Evolutionary conservation across 92 coral and sea anemone genomes (phyloP), one percentile per base, ranked within the genome.

Genomic region (Hydrozoanthus gracilis): DNA sequence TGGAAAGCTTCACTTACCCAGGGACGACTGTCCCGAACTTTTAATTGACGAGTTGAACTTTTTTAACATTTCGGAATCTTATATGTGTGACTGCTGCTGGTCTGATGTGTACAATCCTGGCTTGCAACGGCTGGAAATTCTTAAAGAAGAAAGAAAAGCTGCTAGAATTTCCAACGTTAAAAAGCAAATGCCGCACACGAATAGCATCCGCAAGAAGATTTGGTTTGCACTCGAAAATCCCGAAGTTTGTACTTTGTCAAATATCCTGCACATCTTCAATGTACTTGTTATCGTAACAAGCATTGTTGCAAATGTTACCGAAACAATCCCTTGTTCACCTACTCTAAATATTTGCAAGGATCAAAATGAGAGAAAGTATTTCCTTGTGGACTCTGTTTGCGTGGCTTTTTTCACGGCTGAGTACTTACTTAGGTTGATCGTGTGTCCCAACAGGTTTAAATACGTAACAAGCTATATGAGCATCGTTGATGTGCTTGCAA

Each of bases 41-140:
- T 88, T 94, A 56, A 77, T 94, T 16, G 98, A 94, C 54, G 98
- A 94, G 60, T 78, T 93, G 39, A 69, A 87, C 4, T 94, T 92
- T 71, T 94, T 94, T 71, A 95, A 92, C 17, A 79, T 94, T 27
- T 86, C 93, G 11, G 87, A 89, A 49, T 74, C 83, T 45, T 79
- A 90, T 75, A 68, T 92, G 52, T 94, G 98, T 60, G 80, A 88
- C 17, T 91, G 92, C 14, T 94, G 98, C 54, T 94, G 98, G 98
- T 65, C 79, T 3, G 94, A 92, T 45, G 92, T 89, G 1, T 94
- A 77, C 86, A 88, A 91, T 8, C 90, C 91, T 1, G 93, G 90
- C 4, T 67, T 82, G 9, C 90, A 79, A 52, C 80, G 87, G 55
- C 88, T 92, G 2, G 73, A 78, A 0, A 72, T 78, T 45, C 15